Percentiles rank a stretch among this genome's conserved stretches.
phyloP scores from a whole-genome alignment of 2,113 vertebrate species.

The Hemichromis elongatus region DNA sequence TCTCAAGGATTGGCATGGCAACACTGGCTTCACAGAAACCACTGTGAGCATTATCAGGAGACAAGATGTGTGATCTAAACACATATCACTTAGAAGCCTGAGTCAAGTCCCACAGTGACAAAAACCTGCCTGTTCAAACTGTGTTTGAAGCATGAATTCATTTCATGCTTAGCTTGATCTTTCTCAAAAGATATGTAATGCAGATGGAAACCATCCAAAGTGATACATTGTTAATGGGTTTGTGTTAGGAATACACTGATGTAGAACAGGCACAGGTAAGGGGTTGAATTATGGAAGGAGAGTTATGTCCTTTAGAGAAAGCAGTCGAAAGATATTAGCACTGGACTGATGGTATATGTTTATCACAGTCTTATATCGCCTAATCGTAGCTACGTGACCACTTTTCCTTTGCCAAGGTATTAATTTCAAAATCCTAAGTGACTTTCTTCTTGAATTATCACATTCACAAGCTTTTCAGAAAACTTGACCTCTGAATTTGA shows the following conservation, averaged over 20 bases:
- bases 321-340: background rate
- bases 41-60: background rate
- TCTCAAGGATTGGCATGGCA: background rate
- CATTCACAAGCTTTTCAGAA: background rate
- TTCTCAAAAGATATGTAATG: background rate
- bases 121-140: background rate
- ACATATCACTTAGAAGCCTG: background rate
- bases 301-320: background rate
- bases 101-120: background rate
- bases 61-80: background rate
- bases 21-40: constrained; percentile 5
- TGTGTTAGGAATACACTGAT: background rate
- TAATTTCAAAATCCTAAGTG: background rate
- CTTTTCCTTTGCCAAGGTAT: background rate
- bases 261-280: background rate
- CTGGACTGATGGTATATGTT: background rate
- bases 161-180: background rate
- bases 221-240: constrained; percentile 22
- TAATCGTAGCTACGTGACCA: background rate
- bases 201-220: constrained; percentile 28
- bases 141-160: background rate
- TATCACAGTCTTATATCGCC: background rate
- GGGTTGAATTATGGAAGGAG: background rate
- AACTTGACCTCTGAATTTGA: background rate
- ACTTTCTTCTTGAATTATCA: too few relatives aligned